A percentile compares a stretch with the other conserved stretches of the same genome.
These are phyloP conservation scores for Sarcophaga bullata DNA, from an alignment of 1,140 invertebrate species.

Conservation along the genomic window DNA sequence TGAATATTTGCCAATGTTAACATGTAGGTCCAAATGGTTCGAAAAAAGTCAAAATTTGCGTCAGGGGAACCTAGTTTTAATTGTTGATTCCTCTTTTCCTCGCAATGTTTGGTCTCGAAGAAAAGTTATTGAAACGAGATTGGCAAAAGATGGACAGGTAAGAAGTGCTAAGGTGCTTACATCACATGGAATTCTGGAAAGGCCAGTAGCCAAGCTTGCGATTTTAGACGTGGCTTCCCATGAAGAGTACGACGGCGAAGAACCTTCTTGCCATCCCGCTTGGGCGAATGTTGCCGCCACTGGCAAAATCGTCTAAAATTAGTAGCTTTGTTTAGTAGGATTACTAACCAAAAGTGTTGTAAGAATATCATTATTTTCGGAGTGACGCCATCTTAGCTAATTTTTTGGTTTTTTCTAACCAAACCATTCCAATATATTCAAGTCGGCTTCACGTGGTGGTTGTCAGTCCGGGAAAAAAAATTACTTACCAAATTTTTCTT, in stretches of 20 bases:
- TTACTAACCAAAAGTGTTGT: not conserved
- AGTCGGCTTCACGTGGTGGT: too few relatives aligned
- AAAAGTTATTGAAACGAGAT: conserved; percentile 24
- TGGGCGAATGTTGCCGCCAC: conserved; percentile 18
- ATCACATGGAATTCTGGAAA: not conserved
- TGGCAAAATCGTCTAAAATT: not conserved
- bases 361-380: not conserved
- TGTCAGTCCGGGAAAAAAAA: too few relatives aligned
- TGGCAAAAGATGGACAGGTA: conserved; percentile 35
- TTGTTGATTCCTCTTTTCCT: conserved; percentile 44
- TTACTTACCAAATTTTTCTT: too few relatives aligned
- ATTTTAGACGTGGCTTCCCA: not conserved
- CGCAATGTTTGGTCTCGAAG: conserved; percentile 47
- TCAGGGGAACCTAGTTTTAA: conserved; percentile 1
- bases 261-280: not conserved
- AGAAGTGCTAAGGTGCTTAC: conserved; percentile 33
- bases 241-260: not conserved
- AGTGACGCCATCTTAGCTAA: not conserved
- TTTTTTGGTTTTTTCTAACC: not conserved
- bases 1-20: conserved; percentile 43
- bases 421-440: not conserved
- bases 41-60: not conserved
- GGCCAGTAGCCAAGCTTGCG: conserved; percentile 41
- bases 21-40: not conserved
- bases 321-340: too few relatives aligned